Conservation (phyloP, 2,113 vertebrate genomes). For the Oreochromis tanganicae region DNA sequence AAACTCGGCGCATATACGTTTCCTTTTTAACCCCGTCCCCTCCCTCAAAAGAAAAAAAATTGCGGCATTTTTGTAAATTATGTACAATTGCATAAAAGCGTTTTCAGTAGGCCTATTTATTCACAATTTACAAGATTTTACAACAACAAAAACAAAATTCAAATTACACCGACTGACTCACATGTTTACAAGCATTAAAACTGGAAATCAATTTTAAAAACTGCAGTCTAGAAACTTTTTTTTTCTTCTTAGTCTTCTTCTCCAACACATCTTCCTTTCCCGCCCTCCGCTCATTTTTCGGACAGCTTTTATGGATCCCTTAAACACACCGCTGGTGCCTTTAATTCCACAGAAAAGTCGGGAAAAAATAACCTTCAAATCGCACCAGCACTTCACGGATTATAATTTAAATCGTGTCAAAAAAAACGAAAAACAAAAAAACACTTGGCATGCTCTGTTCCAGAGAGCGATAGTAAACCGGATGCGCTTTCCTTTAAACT, state of each 20-base stretch:
- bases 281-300: conserved; percentile 13
- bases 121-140: conserved; percentile 91
- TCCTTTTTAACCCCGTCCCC: conserved; percentile 47
- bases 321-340: conserved; percentile 24
- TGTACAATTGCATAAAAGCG: conserved; percentile 77
- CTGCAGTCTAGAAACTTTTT: conserved; percentile 74
- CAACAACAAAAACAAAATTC: conserved; percentile 76
- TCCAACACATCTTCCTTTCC: conserved; percentile 25
- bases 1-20: conserved; percentile 65
- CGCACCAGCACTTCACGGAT: conserved; percentile 45
- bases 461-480: conserved; percentile 38
- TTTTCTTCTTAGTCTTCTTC: background rate
- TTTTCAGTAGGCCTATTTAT: conserved; percentile 78
- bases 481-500: conserved; percentile 13
- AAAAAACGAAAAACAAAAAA: conserved; percentile 19
- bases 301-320: background rate
- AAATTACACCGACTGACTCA: conserved; percentile 77
- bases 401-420: conserved; percentile 49
- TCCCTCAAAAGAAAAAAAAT: conserved; percentile 24
- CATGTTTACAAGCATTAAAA: conserved; percentile 79
- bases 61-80: conserved; percentile 78
- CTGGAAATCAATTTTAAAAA: conserved; percentile 57
- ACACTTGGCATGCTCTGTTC: conserved; percentile 67
- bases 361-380: conserved; percentile 26
- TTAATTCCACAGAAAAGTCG: conserved; percentile 50